phyloP scores from a whole-genome alignment of 2,797 vertebrate genomes.

The Sebastolobus alascanus region DNA sequence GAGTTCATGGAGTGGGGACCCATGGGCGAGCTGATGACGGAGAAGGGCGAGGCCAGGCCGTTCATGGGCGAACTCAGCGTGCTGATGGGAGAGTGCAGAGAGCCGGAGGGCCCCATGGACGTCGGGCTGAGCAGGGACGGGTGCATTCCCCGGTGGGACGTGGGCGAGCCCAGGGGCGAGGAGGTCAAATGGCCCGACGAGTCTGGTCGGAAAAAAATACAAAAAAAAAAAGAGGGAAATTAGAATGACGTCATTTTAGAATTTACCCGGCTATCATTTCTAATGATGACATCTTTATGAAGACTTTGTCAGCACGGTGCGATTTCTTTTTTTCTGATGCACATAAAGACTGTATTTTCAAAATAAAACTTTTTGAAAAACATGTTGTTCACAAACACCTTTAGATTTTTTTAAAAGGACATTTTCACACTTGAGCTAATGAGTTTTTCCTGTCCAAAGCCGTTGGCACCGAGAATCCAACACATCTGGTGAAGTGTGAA shows the following conservation, averaged over 20 bases:
- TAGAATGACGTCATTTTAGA: background rate
- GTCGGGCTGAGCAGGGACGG: slow-evolving; percentile 90
- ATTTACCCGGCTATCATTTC: background rate
- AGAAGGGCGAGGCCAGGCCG: slow-evolving; percentile 93
- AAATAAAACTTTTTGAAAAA: slow-evolving; percentile 1
- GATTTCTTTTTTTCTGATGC: background rate
- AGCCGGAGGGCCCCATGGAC: slow-evolving; percentile 90
- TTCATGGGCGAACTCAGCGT: slow-evolving; percentile 94
- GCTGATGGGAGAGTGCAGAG: slow-evolving; percentile 96
- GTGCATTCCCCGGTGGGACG: slow-evolving; percentile 93
- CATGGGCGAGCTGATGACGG: slow-evolving; percentile 97
- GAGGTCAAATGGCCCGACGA: slow-evolving; percentile 92
- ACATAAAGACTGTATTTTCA: background rate
- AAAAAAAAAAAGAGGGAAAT: background rate
- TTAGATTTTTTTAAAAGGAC: background rate
- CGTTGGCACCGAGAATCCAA: slow-evolving; percentile 19
- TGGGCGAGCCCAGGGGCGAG: slow-evolving; percentile 90
- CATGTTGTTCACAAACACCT: background rate
- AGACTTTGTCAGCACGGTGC: background rate
- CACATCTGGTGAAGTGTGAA: slow-evolving; percentile 67
- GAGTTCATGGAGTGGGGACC: slow-evolving; percentile 95
- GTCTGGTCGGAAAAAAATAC: slow-evolving; percentile 82
- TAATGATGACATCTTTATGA: background rate
- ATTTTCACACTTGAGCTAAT: slow-evolving; percentile 26
- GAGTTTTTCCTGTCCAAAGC: slow-evolving; percentile 3